Conservation (phyloP, 2,888 invertebrate species). For the Scrobipalpa atriplicella region DNA sequence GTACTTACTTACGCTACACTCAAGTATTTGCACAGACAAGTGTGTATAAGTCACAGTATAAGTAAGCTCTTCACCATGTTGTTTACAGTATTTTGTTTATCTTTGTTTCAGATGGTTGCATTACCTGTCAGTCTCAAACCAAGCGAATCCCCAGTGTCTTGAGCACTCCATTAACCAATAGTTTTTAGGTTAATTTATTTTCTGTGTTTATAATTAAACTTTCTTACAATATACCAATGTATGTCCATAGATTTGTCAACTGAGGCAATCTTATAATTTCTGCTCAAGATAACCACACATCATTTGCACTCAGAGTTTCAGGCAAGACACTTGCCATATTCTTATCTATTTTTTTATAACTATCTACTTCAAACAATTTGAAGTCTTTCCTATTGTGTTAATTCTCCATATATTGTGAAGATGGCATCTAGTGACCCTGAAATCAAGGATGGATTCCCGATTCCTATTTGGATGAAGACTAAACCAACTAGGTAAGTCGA, state of each 20-base stretch:
- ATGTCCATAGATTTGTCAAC: slow-evolving; percentile 52
- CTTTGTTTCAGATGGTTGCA: slow-evolving; percentile 71
- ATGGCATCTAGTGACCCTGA: slow-evolving; percentile 83
- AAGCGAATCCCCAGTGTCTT: slow-evolving; percentile 71
- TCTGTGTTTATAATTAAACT: slow-evolving; percentile 39
- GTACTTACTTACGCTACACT: too few relatives aligned
- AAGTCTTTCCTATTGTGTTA: not conserved
- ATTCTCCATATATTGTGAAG: slow-evolving; percentile 29
- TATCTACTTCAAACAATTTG: not conserved
- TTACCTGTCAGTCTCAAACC: slow-evolving; percentile 59
- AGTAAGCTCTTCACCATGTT: not conserved
- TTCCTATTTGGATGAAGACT: slow-evolving; percentile 90
- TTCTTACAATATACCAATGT: slow-evolving; percentile 43
- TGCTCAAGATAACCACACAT: slow-evolving; percentile 70
- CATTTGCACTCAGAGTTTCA: slow-evolving; percentile 52
- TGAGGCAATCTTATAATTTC: slow-evolving; percentile 73
- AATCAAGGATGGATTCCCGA: slow-evolving; percentile 83
- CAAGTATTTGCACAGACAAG: not conserved
- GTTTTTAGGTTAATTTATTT: slow-evolving; percentile 33
- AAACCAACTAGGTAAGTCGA: slow-evolving; percentile 81
- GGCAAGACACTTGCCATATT: slow-evolving; percentile 43
- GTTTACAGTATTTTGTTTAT: slow-evolving; percentile 18
- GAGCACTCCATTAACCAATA: slow-evolving; percentile 47
- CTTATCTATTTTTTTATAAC: slow-evolving; percentile 30
- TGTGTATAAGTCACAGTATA: not conserved